Percentiles rank a stretch among this genome's conserved stretches.
These are phyloP conservation scores for Drymonia ruficornis DNA, from an alignment of 2,888 invertebrate genomes.

Conservation along the genomic window DNA sequence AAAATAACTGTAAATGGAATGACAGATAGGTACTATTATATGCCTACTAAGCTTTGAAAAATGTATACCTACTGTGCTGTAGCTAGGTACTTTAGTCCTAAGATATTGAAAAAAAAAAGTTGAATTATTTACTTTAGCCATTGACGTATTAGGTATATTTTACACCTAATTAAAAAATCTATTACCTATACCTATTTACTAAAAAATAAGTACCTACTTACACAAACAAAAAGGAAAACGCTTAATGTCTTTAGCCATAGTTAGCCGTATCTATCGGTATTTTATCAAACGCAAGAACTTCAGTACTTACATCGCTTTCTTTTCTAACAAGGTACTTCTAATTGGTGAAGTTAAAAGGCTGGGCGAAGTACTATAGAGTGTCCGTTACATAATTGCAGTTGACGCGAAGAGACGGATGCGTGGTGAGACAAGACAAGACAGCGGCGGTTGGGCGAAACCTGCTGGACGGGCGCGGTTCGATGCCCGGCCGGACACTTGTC, in stretches of 20 bases:
- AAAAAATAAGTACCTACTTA: too few relatives aligned
- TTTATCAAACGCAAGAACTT: neutral
- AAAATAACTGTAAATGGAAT: too few relatives aligned
- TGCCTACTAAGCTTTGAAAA: too few relatives aligned
- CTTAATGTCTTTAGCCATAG: neutral
- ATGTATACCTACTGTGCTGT: too few relatives aligned
- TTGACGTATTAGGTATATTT: too few relatives aligned
- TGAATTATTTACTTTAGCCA: too few relatives aligned
- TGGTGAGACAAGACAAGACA: slow-evolving; percentile 38
- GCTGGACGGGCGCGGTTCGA: slow-evolving; percentile 70
- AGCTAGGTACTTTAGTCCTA: too few relatives aligned
- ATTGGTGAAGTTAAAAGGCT: slow-evolving; percentile 36
- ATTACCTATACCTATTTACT: too few relatives aligned
- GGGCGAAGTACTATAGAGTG: slow-evolving; percentile 32
- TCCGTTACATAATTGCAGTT: slow-evolving; percentile 67
- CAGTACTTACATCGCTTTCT: neutral
- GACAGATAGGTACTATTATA: too few relatives aligned
- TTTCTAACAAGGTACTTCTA: slow-evolving; percentile 15
- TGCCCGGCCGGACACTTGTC: slow-evolving; percentile 66
- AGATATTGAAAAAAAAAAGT: too few relatives aligned
- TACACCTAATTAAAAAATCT: too few relatives aligned
- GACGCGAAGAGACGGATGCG: slow-evolving; percentile 57
- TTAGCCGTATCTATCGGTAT: too few relatives aligned
- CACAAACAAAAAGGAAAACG: neutral
- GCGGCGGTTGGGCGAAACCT: slow-evolving; percentile 57